Conservation (phyloP, 2,888 invertebrate species). For the Plusia festucae region DNA sequence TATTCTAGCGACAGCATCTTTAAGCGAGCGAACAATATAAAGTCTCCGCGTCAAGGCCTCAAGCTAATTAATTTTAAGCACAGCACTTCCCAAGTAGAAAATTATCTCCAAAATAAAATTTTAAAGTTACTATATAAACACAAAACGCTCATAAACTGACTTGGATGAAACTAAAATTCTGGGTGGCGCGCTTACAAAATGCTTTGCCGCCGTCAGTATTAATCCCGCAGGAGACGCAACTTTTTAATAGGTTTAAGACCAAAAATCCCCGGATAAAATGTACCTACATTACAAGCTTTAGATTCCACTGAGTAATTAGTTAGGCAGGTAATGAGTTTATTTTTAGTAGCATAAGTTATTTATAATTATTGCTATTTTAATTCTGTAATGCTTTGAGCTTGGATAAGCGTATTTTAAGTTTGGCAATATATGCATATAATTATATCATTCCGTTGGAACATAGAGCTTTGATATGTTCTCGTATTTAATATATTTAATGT, state of each 20-base stretch:
- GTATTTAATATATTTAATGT: too few species aligned
- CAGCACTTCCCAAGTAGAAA: conserved; percentile 50
- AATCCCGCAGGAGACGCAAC: conserved; percentile 51
- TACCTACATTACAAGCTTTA: conserved; percentile 58
- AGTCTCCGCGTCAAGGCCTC: conserved; percentile 33
- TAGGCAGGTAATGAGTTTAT: conserved; percentile 46
- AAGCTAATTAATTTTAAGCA: conserved; percentile 50
- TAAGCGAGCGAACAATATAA: conserved; percentile 26
- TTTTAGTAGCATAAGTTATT: conserved; percentile 45
- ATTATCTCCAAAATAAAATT: conserved; percentile 52
- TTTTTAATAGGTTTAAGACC: conserved; percentile 61
- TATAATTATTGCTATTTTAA: conserved; percentile 33
- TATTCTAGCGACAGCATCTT: conserved; percentile 27
- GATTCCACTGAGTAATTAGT: conserved; percentile 54
- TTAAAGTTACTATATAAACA: conserved; percentile 45
- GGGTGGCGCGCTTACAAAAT: conserved; percentile 49
- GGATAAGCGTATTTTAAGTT: conserved; percentile 1
- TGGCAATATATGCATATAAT: background rate
- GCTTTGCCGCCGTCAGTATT: conserved; percentile 35
- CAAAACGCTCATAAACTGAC: conserved; percentile 53
- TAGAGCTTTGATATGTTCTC: background rate
- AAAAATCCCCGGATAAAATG: conserved; percentile 48
- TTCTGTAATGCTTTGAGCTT: conserved; percentile 23
- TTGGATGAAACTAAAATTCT: conserved; percentile 54
- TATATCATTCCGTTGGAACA: background rate